Evolutionary conservation across 2,888 invertebrate genomes (phyloP).

Genomic region (Rhagonycha lutea): DNA sequence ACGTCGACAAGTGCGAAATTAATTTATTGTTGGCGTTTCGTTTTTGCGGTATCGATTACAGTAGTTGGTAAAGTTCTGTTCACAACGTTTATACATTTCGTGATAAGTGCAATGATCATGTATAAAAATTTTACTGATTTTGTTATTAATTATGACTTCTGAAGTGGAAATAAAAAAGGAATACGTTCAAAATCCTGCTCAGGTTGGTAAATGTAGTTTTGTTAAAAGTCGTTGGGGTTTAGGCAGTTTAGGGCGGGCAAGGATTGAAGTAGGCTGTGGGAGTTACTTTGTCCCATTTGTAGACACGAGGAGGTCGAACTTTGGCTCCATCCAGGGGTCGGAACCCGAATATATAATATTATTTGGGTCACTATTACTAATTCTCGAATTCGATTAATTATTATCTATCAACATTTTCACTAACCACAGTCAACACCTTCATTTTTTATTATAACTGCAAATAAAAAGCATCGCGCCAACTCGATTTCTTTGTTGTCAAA

Average conservation of each 20-base stretch:
- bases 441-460: background rate
- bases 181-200: slow-evolving; percentile 45
- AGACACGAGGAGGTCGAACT: slow-evolving; percentile 49
- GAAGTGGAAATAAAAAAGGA: slow-evolving; percentile 45
- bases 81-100: slow-evolving; percentile 27
- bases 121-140: slow-evolving; percentile 27
- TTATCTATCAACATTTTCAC: background rate
- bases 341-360: slow-evolving; percentile 23
- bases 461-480: background rate
- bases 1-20: background rate
- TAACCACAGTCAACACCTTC: background rate
- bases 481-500: background rate
- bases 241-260: slow-evolving; percentile 40
- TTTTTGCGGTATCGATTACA: slow-evolving; percentile 11
- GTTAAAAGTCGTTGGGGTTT: slow-evolving; percentile 20
- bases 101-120: slow-evolving; percentile 37
- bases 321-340: slow-evolving; percentile 45
- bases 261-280: slow-evolving; percentile 45
- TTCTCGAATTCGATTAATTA: background rate
- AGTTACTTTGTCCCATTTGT: slow-evolving; percentile 45
- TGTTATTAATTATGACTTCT: slow-evolving; percentile 40
- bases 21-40: background rate
- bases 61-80: slow-evolving; percentile 28
- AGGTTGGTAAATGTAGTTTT: slow-evolving; percentile 40
- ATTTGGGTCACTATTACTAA: background rate